Evolutionary conservation across 2,797 vertebrate genomes (phyloP), one percentile per base, ranked within the genome.

Genomic region (Monodelphis domestica): DNA sequence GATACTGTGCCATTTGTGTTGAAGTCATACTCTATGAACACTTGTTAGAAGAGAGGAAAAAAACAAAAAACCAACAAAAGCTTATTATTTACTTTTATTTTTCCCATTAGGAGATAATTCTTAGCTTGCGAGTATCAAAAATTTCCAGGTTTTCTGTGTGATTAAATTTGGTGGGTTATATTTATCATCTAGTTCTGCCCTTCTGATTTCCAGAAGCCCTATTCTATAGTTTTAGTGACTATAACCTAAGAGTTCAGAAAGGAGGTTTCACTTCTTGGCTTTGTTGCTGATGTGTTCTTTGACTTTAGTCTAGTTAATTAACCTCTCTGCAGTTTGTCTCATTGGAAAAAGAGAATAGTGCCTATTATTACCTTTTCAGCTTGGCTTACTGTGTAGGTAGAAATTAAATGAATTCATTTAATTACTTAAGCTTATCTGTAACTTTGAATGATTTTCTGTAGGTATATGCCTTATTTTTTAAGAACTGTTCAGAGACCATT

Each of bases 321-420:
- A 88, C 38, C 30, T 91, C 29, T 91, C 29, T 88, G 52, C 63
- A 7, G 29, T 94, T 95, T 93, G 29, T 92, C 52, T 95, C 29
- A 55, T 78, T 91, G 63, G 89, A 29, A 89, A 55, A 63, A 91
- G 15, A 53, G 93, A 55, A 4, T 17, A 59, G 24, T 93, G 56
- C 14, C 88, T 51, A 33, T 50, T 93, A 54, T 63, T 94, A 89
- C 26, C 15, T 91, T 92, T 89, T 91, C 29, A 95, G 14, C n/a
- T 28, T 87, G 3, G 14, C 33, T 30, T 45, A 53, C 87, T 24
- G 38, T 89, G 10, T 92, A 30, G 38, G 51, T 55, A 89, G 29
- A 89, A 91, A 94, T 93, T 91, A 93, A 90, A 93, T 90, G 54
- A 51, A 56, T 93, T 88, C 24, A 90, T 57, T 92, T 91, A 51